A percentile compares a stretch with the other conserved stretches of the same genome.
These are phyloP conservation scores for Drosophila setifemur DNA, from an alignment of 1,140 invertebrate genomes.

Conservation along the genomic window DNA sequence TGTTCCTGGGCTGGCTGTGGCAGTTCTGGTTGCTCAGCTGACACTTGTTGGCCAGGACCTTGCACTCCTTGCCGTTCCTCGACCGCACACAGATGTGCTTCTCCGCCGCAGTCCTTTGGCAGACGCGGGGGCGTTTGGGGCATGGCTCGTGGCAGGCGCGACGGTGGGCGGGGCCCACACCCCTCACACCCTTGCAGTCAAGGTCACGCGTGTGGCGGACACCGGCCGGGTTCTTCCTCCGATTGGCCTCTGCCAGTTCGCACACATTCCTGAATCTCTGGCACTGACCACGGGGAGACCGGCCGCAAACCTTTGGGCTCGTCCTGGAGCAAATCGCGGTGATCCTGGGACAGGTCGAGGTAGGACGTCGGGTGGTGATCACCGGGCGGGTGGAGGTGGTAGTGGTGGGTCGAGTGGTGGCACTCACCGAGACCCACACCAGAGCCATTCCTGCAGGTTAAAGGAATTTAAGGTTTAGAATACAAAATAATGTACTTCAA, in stretches of 20 bases:
- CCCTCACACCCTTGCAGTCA: slow-evolving; percentile 42
- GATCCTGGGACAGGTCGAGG: slow-evolving; percentile 17
- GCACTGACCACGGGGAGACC: slow-evolving; percentile 37
- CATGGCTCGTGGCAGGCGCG: slow-evolving; percentile 40
- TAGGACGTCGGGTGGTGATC: not conserved
- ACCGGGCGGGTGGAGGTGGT: not conserved
- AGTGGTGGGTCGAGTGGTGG: not conserved
- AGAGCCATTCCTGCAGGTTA: not conserved
- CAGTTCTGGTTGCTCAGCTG: slow-evolving; percentile 62
- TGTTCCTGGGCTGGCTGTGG: slow-evolving; percentile 41
- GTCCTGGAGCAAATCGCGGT: slow-evolving; percentile 27
- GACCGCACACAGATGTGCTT: slow-evolving; percentile 50
- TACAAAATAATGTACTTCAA: not conserved
- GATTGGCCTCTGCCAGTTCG: slow-evolving; percentile 31
- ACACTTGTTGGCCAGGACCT: slow-evolving; percentile 52
- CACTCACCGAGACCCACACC: not conserved
- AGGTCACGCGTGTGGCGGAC: slow-evolving; percentile 36
- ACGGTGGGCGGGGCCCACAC: slow-evolving; percentile 8
- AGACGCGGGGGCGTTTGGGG: slow-evolving; percentile 22
- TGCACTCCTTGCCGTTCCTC: slow-evolving; percentile 35
- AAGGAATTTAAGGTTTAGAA: too few species aligned
- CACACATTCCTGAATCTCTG: slow-evolving; percentile 56
- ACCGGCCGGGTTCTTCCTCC: not conserved
- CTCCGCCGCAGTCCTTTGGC: slow-evolving; percentile 10
- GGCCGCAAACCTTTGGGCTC: slow-evolving; percentile 52